These are phyloP conservation scores for Pyrrhia umbra DNA, from an alignment of 2,888 invertebrate genomes.

Conservation along the genomic window DNA sequence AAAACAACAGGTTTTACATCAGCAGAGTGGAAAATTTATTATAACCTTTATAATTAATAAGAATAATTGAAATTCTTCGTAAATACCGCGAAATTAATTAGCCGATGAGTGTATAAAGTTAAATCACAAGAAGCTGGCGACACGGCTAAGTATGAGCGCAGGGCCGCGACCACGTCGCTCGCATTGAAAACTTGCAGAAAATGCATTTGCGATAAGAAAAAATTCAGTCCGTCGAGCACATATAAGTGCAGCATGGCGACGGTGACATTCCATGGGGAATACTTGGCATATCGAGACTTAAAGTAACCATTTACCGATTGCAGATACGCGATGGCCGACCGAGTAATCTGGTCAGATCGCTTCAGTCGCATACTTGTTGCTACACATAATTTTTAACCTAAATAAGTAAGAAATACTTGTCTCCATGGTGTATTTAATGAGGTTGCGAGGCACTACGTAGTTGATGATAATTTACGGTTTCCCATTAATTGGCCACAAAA, in stretches of 20 bases:
- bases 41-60: constrained; percentile 61
- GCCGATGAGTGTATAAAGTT: constrained; percentile 60
- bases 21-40: constrained; percentile 61
- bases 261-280: constrained; percentile 88
- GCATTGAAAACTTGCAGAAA: constrained; percentile 89
- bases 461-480: constrained; percentile 43
- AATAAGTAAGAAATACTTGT: constrained; percentile 86
- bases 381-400: constrained; percentile 88
- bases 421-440: constrained; percentile 80
- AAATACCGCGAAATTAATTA: constrained; percentile 70
- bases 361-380: constrained; percentile 84
- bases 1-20: constrained; percentile 60
- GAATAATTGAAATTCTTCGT: constrained; percentile 59
- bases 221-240: constrained; percentile 87
- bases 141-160: constrained; percentile 69
- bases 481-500: constrained; percentile 38
- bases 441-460: constrained; percentile 55
- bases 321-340: constrained; percentile 89
- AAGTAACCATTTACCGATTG: constrained; percentile 89
- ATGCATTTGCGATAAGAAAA: constrained; percentile 89
- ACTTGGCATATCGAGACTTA: constrained; percentile 87
- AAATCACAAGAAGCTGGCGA: constrained; percentile 66
- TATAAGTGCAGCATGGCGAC: constrained; percentile 87
- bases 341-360: constrained; percentile 88
- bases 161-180: constrained; percentile 72